Percentiles rank a stretch among this genome's conserved stretches.
Conservation (phyloP, 2,113 vertebrate species). For the Paradoxurus hermaphroditus region DNA sequence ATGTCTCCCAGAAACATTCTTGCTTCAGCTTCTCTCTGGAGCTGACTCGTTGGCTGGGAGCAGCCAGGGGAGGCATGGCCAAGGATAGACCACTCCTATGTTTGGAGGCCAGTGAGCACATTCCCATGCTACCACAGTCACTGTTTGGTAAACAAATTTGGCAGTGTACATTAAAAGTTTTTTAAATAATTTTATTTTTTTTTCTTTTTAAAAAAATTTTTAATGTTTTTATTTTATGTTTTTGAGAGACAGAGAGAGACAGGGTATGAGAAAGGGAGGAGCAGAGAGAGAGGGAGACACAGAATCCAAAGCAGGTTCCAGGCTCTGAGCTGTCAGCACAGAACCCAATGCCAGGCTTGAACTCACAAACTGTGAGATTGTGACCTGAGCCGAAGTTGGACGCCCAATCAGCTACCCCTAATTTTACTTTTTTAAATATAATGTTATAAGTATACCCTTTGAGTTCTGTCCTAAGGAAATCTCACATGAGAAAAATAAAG, state of each 20-base stretch:
- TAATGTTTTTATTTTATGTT: too few species aligned
- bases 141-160: background rate
- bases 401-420: too few species aligned
- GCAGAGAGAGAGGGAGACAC: too few species aligned
- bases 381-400: too few species aligned
- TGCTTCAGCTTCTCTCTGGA: background rate
- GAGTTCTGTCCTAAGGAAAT: background rate
- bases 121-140: background rate
- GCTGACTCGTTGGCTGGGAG: background rate
- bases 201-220: too few species aligned
- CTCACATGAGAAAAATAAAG: background rate
- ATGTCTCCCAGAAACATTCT: background rate
- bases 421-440: background rate
- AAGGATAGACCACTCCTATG: too few species aligned
- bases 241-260: too few species aligned
- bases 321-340: too few species aligned
- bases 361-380: too few species aligned
- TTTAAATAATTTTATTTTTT: background rate
- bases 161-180: background rate
- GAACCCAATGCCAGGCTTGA: too few species aligned
- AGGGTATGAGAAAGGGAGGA: too few species aligned
- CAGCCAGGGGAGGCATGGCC: fast-evolving
- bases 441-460: background rate
- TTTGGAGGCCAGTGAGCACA: background rate
- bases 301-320: too few species aligned